Evolutionary conservation across 2,888 invertebrate genomes (phyloP).

Genomic region (Hanleya hanleyi): DNA sequence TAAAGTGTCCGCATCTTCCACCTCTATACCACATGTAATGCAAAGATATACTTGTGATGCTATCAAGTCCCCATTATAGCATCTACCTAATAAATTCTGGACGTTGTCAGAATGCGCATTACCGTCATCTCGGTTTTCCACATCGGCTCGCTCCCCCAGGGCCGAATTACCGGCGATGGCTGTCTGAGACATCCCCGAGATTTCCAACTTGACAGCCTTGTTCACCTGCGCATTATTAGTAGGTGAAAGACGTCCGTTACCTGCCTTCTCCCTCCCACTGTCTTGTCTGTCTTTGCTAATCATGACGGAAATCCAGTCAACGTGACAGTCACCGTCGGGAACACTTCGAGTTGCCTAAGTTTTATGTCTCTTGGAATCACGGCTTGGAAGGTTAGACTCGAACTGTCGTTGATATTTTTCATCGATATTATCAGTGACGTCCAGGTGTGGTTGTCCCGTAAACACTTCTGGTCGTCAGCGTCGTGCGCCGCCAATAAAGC

Average conservation of each 20-base stretch:
- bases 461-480: too few species aligned
- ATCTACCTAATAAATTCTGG: background rate
- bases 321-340: background rate
- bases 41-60: slow-evolving; percentile 3
- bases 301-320: background rate
- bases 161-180: background rate
- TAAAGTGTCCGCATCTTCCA: background rate
- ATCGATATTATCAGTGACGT: too few species aligned
- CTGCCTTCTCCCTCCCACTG: background rate
- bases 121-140: background rate
- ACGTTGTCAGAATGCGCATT: background rate
- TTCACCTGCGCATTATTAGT: too few species aligned
- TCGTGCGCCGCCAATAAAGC: too few species aligned
- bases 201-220: too few species aligned
- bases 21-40: slow-evolving; percentile 2
- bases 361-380: too few species aligned
- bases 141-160: background rate
- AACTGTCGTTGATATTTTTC: too few species aligned
- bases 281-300: background rate
- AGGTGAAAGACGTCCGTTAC: background rate
- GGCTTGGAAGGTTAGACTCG: too few species aligned
- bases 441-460: too few species aligned
- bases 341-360: too few species aligned
- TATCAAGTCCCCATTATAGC: background rate
- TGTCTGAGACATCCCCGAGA: background rate